phyloP scores from a whole-genome alignment of 2,888 invertebrate genomes.

The Smittia sp. region DNA sequence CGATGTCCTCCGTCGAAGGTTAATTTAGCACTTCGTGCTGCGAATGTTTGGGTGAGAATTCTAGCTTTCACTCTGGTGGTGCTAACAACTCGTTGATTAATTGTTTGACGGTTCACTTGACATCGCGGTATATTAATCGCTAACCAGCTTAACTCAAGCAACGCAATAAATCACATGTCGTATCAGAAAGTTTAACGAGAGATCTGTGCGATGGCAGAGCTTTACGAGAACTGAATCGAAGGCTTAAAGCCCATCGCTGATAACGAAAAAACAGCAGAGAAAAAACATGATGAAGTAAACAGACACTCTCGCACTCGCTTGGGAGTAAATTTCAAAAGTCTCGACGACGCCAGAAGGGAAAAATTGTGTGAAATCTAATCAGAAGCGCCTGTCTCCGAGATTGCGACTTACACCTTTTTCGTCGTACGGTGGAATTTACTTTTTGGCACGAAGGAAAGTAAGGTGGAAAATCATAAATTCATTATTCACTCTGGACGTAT shows the following conservation, averaged over 20 bases:
- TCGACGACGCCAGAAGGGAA: not conserved
- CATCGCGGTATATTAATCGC: no score
- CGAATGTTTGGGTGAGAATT: no score
- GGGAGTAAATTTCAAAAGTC: not conserved
- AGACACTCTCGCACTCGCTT: not conserved
- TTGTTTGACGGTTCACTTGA: not conserved
- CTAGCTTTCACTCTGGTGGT: no score
- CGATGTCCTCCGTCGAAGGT: no score
- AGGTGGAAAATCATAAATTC: no score
- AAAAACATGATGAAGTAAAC: not conserved
- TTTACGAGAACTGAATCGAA: not conserved
- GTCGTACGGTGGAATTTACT: no score
- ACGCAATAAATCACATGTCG: no score
- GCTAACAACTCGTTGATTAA: not conserved
- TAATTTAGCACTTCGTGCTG: no score
- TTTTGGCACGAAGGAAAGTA: no score
- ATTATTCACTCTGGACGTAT: no score
- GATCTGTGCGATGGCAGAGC: not conserved
- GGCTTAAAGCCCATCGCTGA: not conserved
- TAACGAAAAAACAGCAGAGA: not conserved
- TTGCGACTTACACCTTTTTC: no score
- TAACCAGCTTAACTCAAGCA: no score
- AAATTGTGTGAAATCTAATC: slow-evolving; percentile 1
- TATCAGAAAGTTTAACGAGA: not conserved
- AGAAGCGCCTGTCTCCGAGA: not conserved